A percentile compares a stretch with the other conserved stretches of the same genome.
phyloP scores from a whole-genome alignment of 2,888 invertebrate species.

The Spialia ferax region DNA sequence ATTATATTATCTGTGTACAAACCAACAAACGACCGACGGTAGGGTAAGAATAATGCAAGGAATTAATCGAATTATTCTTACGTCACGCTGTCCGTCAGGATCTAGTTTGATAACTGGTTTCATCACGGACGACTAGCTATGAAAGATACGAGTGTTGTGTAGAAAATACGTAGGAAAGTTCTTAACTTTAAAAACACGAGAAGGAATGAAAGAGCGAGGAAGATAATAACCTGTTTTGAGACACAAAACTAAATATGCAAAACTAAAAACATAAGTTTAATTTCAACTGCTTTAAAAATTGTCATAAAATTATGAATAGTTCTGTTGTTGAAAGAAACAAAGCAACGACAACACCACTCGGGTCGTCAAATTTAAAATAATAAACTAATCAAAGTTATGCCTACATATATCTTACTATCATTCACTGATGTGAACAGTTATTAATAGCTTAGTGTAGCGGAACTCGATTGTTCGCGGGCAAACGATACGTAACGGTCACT shows the following conservation, averaged over 20 bases:
- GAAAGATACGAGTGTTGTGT: neutral
- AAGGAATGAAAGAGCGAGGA: neutral
- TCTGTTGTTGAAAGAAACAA: too few relatives aligned
- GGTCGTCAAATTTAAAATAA: too few relatives aligned
- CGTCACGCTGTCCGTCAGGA: slow-evolving; percentile 46
- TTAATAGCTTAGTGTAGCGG: slow-evolving; percentile 22
- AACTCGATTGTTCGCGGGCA: slow-evolving; percentile 15
- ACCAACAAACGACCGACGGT: slow-evolving; percentile 52
- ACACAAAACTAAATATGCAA: too few relatives aligned
- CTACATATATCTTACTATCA: neutral
- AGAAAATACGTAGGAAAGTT: neutral
- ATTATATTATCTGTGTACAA: slow-evolving; percentile 62
- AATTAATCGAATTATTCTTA: slow-evolving; percentile 55
- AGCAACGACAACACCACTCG: too few relatives aligned
- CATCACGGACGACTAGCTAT: slow-evolving; percentile 6
- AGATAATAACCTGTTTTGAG: neutral
- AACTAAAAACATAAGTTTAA: too few relatives aligned
- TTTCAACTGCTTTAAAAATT: too few relatives aligned
- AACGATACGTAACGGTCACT: slow-evolving; percentile 24
- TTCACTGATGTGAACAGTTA: neutral
- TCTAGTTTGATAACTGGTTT: slow-evolving; percentile 39
- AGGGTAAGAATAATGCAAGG: slow-evolving; percentile 52
- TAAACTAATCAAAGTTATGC: too few relatives aligned
- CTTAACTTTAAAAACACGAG: too few relatives aligned
- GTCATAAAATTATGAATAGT: too few relatives aligned